Evolutionary conservation across 2,797 vertebrate genomes (phyloP).

Genomic region (Eupleurogrammus muticus): DNA sequence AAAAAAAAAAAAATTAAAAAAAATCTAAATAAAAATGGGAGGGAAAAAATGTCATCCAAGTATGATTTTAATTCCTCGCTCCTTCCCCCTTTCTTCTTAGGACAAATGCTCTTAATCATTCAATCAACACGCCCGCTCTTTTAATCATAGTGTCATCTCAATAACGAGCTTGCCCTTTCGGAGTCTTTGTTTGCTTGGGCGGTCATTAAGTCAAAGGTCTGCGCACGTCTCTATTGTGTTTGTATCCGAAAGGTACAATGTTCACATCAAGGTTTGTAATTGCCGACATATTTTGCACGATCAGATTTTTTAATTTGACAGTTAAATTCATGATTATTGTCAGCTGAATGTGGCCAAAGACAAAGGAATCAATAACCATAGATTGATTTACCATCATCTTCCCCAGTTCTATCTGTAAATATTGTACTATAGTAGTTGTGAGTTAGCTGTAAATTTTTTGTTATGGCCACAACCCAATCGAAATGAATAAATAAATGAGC

Average conservation of each 20-base stretch:
- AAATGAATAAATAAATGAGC: conserved; percentile 41
- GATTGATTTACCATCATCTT: conserved; percentile 42
- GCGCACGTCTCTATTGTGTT: conserved; percentile 51
- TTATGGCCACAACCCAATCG: conserved; percentile 37
- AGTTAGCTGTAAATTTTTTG: conserved; percentile 57
- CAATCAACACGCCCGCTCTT: conserved; percentile 75
- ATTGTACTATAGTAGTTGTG: conserved; percentile 15
- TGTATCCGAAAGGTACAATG: conserved; percentile 40
- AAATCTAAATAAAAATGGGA: conserved; percentile 65
- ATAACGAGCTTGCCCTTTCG: conserved; percentile 77
- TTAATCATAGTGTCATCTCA: conserved; percentile 70
- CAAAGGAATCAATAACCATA: conserved; percentile 50
- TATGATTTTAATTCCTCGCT: conserved; percentile 72
- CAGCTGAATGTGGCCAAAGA: conserved; percentile 35
- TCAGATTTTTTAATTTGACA: conserved; percentile 45
- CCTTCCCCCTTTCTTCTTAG: conserved; percentile 54
- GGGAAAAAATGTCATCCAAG: conserved; percentile 52
- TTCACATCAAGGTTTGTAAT: conserved; percentile 44
- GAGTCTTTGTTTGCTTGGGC: conserved; percentile 70
- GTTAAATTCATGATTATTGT: conserved; percentile 52
- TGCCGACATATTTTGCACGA: conserved; percentile 50
- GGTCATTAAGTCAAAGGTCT: conserved; percentile 70
- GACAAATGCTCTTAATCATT: conserved; percentile 75
- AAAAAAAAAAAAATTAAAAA: no score
- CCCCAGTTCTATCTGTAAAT: conserved; percentile 14